These are phyloP conservation scores for Percina caprodes DNA, from an alignment of 2,113 vertebrate species.

Conservation along the genomic window DNA sequence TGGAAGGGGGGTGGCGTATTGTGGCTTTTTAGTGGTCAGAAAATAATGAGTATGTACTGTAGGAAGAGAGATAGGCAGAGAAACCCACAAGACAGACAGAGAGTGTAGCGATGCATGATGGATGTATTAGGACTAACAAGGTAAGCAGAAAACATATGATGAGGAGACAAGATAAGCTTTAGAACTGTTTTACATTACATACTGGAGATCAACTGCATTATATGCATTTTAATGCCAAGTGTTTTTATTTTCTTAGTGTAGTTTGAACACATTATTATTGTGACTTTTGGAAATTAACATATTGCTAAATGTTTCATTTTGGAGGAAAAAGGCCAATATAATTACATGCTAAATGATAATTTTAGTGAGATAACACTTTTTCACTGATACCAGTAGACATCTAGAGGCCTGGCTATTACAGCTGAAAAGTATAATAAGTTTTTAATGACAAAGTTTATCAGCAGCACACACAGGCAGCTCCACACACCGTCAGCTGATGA, in stretches of 20 bases:
- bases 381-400: neutral
- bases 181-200: slow-evolving; percentile 12
- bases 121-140: slow-evolving; percentile 42
- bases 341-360: neutral
- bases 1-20: neutral
- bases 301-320: neutral
- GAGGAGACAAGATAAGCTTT: slow-evolving; percentile 17
- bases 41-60: slow-evolving; percentile 49
- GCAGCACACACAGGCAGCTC: slow-evolving; percentile 21
- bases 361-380: neutral
- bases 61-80: slow-evolving; percentile 20
- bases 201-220: neutral
- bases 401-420: neutral
- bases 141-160: neutral
- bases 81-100: slow-evolving; percentile 32
- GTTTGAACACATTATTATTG: neutral
- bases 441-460: slow-evolving; percentile 34
- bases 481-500: slow-evolving; percentile 5
- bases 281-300: neutral
- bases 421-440: neutral
- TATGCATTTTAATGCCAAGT: neutral
- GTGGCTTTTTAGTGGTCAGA: slow-evolving; percentile 37
- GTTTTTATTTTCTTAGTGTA: slow-evolving; percentile 3
- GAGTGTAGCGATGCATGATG: slow-evolving; percentile 14
- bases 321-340: neutral